Evolutionary conservation across 2,797 vertebrate genomes (phyloP).

Genomic region (Coregonus suidteri): DNA sequence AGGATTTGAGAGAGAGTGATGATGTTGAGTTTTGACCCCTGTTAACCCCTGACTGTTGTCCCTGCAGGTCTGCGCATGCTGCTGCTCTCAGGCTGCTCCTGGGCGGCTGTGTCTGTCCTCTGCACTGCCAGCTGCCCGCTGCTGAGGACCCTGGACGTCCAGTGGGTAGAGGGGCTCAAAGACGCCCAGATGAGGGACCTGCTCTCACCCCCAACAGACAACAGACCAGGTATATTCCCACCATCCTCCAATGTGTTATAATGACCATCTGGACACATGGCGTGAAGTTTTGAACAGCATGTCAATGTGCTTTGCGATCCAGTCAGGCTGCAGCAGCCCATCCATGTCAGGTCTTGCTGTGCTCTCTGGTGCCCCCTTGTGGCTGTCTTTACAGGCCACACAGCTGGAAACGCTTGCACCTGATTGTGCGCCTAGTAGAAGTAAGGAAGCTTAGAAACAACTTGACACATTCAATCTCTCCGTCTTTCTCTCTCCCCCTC

Average conservation of each 20-base stretch:
- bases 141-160: slow-evolving; percentile 89
- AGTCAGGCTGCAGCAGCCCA: neutral
- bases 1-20: slow-evolving; percentile 66
- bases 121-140: slow-evolving; percentile 95
- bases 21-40: slow-evolving; percentile 79
- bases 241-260: neutral
- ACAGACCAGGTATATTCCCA: slow-evolving; percentile 85
- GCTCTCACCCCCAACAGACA: slow-evolving; percentile 91
- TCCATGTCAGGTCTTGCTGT: neutral
- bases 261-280: neutral
- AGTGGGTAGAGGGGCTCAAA: slow-evolving; percentile 97
- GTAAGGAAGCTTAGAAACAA: no score
- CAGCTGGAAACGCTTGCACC: neutral
- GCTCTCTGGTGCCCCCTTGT: slow-evolving; percentile 8
- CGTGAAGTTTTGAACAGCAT: neutral
- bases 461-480: neutral
- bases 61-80: slow-evolving; percentile 86
- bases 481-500: neutral
- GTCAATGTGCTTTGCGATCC: neutral
- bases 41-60: slow-evolving; percentile 37
- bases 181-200: slow-evolving; percentile 97
- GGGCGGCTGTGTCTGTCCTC: slow-evolving; percentile 94
- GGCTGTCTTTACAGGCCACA: neutral
- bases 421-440: no score
- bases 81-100: slow-evolving; percentile 92